Evolutionary conservation across 2,113 vertebrate genomes (phyloP).

Genomic region (Proteles cristata): DNA sequence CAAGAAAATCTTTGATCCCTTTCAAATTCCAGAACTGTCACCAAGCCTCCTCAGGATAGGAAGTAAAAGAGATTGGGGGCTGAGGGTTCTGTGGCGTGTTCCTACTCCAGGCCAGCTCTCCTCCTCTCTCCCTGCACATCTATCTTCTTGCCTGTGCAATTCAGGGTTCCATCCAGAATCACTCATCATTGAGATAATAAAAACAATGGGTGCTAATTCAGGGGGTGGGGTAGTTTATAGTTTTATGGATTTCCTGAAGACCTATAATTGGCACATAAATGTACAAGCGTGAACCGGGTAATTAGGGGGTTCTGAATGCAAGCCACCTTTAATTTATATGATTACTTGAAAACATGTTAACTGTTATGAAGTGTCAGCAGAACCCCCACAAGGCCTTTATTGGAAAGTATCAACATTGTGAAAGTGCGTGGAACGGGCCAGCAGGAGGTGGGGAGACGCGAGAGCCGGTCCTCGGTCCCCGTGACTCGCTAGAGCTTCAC

Average conservation of each 20-base stretch:
- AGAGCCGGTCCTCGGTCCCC: background rate
- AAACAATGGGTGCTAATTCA: slow-evolving; percentile 80
- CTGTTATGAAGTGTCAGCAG: slow-evolving; percentile 57
- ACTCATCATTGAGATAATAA: slow-evolving; percentile 50
- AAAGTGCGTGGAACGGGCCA: slow-evolving; percentile 39
- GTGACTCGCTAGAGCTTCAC: background rate
- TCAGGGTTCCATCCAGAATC: slow-evolving; percentile 34
- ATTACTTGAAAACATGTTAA: slow-evolving; percentile 74
- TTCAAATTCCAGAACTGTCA: slow-evolving; percentile 61
- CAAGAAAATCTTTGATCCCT: slow-evolving; percentile 73
- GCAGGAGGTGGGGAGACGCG: background rate
- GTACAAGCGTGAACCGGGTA: slow-evolving; percentile 73
- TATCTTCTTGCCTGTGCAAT: background rate
- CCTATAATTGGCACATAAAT: slow-evolving; percentile 75
- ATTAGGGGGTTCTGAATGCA: slow-evolving; percentile 61
- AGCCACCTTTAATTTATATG: slow-evolving; percentile 74
- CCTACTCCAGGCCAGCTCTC: background rate
- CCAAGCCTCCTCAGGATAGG: background rate
- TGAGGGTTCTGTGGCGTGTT: background rate
- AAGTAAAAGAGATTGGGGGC: background rate
- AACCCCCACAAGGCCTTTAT: slow-evolving; percentile 67
- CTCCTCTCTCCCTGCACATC: background rate
- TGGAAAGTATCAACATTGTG: slow-evolving; percentile 54
- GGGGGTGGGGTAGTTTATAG: slow-evolving; percentile 66
- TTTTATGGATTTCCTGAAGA: slow-evolving; percentile 70